Base-by-base conservation (phyloP, 1,140 invertebrate species). In the Zelostemma sp. region DNA sequence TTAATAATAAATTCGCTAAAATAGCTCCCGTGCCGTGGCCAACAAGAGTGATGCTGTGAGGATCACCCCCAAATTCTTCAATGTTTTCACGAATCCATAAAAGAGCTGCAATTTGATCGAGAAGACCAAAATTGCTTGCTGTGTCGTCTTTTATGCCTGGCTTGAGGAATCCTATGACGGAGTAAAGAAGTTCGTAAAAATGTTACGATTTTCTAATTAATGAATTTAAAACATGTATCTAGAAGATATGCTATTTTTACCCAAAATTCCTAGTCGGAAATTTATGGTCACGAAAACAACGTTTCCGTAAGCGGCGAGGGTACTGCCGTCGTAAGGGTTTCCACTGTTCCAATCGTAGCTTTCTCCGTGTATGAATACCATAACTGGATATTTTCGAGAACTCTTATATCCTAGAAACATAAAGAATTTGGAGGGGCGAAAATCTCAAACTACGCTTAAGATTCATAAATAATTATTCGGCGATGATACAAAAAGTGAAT, bases 231-330 rank as follows among this genome's bases (percentile, higher is more conserved):
- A 8, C 21, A 8, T 8, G 21, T 25, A 49, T 16, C 4, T 12
- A 4, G 9, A 11, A 47, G 9, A 19, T 1, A 47, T 11, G 17
- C 18, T 31, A n/a, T 12, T 97, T 91, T 91, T 87, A 96, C 97
- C 97, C 77, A 99, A 89, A 71, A 98, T 91, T 53, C 97, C 97
- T 49, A 99, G 90, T 71, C 97, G 91, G 89, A 97, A 99, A 89
- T 99, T 99, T 77, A 99, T 92, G 69, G 96, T 97, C 77, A 99
- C 93, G 63, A 99, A 96, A 77, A 99, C 93, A 75, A 99, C 90
- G 79, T 95, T 92, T 61, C 96, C 93, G 77, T 95, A 92, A 54
- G 95, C 93, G 56, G 96, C 94, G 41, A 99, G 86, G 28, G 95
- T 91, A 57, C 93, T 96, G 46, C 96, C 96, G 83, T 98, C 96